Base-by-base conservation (phyloP, 2,888 invertebrate species). In the Panzeria rudis region DNA sequence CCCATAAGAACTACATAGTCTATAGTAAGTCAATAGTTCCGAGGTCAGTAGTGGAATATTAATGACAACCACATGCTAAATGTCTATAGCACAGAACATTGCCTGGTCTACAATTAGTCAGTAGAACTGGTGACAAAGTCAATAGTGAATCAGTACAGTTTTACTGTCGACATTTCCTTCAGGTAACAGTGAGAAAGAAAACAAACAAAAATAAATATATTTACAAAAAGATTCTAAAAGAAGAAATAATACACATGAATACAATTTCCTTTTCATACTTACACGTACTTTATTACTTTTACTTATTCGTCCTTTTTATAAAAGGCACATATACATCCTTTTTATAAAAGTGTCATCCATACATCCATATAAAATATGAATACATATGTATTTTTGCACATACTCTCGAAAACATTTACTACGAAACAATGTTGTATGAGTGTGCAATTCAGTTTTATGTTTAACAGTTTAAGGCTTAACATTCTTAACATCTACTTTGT, bases 231-330 rank as follows among this genome's bases (percentile, higher is more conserved):
- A 17, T 50, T 56, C 25, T 35, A 68, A 61, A 25, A 15, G 38
- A 20, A 47, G 35, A 47, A 38, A 38, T 35, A 59, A 47, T 61
- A 17, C 17, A 68, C 61, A 78, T 61, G 68, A 61, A 38, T 20
- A 52, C 41, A 61, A 29, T 61, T 81, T 52, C 80, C 75, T 81
- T 69, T 76, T 82, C 69, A 76, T 76, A 44, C 54, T 62, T 25
- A 47, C 81, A 82, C 81, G 81, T 82, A 76, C 61, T 62, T 76
- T 82, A 82, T 82, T 76, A 82, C 81, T 82, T 69, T 69, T 82
- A 62, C 81, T 81, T 68, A 61, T 73, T 56, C 68, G 62, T 80
- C 56, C 64, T 66, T 80, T 41, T 75, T 44, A 23, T 62, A 68
- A 59, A 25, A 72, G 11, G 61, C 41, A 66, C 25, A 32, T 15